phyloP scores from a whole-genome alignment of 2,113 vertebrate species.

The Centropristis striata region DNA sequence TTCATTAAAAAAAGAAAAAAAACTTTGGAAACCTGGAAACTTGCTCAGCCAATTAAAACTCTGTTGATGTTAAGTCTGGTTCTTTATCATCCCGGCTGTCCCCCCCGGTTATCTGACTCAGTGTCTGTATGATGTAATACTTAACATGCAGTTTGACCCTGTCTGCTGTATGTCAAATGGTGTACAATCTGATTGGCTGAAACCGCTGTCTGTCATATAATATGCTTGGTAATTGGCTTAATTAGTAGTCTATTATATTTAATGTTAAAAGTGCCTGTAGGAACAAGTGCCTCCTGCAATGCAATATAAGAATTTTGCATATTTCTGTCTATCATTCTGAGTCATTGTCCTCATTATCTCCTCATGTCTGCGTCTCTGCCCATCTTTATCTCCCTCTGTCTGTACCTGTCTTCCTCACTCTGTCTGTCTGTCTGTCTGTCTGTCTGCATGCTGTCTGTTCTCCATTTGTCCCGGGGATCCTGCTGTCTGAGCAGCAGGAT shows the following conservation, averaged over 20 bases:
- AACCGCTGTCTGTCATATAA: background rate
- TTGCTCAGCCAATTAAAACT: background rate
- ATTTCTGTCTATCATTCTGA: background rate
- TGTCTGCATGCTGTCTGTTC: conserved; percentile 35
- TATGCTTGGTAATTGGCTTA: conserved; percentile 9
- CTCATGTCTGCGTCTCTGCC: background rate
- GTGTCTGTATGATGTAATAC: conserved; percentile 12
- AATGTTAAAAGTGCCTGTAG: background rate
- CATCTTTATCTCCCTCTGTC: background rate
- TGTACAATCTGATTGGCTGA: conserved; percentile 19
- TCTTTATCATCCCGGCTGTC: conserved; percentile 1
- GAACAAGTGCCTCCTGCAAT: background rate
- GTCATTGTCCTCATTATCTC: conserved; percentile 32
- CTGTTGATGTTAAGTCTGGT: conserved; percentile 41
- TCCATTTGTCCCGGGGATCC: conserved; percentile 80
- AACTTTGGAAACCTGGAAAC: background rate
- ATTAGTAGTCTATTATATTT: background rate
- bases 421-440: conserved; percentile 25
- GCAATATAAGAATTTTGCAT: background rate
- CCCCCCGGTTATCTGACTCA: conserved; percentile 5
- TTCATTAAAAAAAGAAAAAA: background rate
- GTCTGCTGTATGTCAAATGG: conserved; percentile 5
- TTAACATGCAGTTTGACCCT: conserved; percentile 3
- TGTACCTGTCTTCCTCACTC: conserved; percentile 5
- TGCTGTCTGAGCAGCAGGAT: conserved; percentile 67